Conservation (phyloP, 2,113 vertebrate genomes). For the Panurus biarmicus region DNA sequence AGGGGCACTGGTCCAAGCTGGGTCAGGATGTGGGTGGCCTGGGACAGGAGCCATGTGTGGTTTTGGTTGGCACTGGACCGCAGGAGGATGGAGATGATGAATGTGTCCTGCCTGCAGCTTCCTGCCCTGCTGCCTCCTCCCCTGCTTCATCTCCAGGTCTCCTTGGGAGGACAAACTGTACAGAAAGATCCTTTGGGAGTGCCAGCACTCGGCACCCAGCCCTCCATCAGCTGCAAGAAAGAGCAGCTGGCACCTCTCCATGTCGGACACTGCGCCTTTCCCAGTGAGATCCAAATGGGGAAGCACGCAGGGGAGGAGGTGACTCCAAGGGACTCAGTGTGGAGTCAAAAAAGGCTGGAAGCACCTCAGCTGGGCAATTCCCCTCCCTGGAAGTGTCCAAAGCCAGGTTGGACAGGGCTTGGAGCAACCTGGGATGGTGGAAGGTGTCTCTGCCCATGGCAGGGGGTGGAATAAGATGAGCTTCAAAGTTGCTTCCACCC, state of each 20-base stretch:
- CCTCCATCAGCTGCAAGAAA: not conserved
- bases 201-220: not conserved
- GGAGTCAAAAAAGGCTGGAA: not conserved
- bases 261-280: not conserved
- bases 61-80: not conserved
- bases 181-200: not conserved
- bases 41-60: not conserved
- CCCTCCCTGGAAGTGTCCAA: not conserved
- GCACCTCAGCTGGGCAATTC: not conserved
- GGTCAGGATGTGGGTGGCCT: not conserved
- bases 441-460: not conserved
- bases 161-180: not conserved
- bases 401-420: accelerated
- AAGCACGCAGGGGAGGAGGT: not conserved
- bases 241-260: not conserved
- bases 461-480: accelerated
- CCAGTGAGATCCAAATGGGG: accelerated
- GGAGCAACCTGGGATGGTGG: not conserved
- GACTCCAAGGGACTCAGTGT: not conserved
- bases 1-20: not conserved
- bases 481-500: not conserved
- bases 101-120: not conserved
- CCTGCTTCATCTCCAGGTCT: not conserved
- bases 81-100: not conserved
- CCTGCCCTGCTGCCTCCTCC: not conserved